Base-by-base conservation (phyloP, 1,140 invertebrate species). In the Harlomillsia oculata region DNA sequence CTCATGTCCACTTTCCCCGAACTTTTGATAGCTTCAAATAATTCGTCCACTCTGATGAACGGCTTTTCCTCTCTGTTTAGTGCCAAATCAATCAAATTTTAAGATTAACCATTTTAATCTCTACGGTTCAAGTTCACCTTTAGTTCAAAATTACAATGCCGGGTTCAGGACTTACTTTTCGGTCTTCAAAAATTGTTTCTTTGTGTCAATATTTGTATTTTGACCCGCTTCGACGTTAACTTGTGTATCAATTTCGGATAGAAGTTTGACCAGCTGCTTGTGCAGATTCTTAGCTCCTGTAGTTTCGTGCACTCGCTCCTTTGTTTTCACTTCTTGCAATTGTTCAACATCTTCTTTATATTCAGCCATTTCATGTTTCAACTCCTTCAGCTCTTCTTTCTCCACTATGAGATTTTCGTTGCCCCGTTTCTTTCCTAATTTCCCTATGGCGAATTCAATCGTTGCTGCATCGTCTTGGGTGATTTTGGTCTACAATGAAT, bases 331-430 rank as follows among this genome's bases (percentile, higher is more conserved):
- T 2, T 40, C 49, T 6, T 39, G 32, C 18, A 65, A 26, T 21
- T 53, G 34, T 36, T 50, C 8, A 14, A 66, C n/a, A 21, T 49
- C 77, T 82, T 95, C 90, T 69, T 89, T 82, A 70, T 97, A 97
- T 61, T 97, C 93, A 1, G 82, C 79, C 72, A 97, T 78, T 72
- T 97, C 91, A 68, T 89, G 83, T 72, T 90, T 90, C 13, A 96
- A 69, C 66, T 92, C 90, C 67, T 85, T 81, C 53, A 91, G 76
- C 68, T 89, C 91, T 71, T 93, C 89, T 68, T 95, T 93, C 66
- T 93, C 90, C 20, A 93, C 79, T 18, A 91, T 74, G 57, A 92
- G 74, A 67, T 85, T 85, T 60, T 86, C 85, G 68, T 88, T 89
- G n/a, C n/a, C n/a, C n/a, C n/a, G n/a, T 57, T 92, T 85, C 67